Base-by-base conservation (phyloP, 2,888 invertebrate genomes). In the Punctoribates punctum region DNA sequence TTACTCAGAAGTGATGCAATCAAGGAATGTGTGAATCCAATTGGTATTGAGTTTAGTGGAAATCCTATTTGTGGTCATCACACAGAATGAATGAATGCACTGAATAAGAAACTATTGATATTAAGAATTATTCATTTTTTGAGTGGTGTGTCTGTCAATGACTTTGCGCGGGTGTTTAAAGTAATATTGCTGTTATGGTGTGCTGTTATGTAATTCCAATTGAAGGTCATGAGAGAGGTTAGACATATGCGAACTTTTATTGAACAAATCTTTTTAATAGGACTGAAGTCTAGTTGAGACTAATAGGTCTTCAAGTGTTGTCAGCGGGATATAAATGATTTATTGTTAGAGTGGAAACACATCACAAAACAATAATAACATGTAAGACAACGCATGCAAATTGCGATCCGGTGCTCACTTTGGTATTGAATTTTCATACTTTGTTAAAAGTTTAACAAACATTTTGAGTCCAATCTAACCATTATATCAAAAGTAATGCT, bases 171-270 rank as follows among this genome's bases (percentile, higher is more conserved):
- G 65, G 65, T 65, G 65, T 65, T 65, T 29, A 65, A 15, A 65
- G 65, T 15, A 65, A 65, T 65, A 34, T 5, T 60, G 34, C 15
- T 29, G 27, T 29, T 65, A 8, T 65, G 34, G 27, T n/a, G n/a
- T n/a, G n/a, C n/a, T 65, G 34, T 65, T 65, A 34, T 65, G 65
- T 65, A 65, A 65, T 65, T 65, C n/a, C 27, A 65, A 65, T 65
- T 5, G n/a, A 62, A 65, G 65, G 65, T 65, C 65, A 65, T 65
- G 65, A 34, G 65, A 65, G 65, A 65, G 65, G 65, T 65, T 65
- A 65, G 65, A 34, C 65, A 65, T 27, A 29, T 65, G 65, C 34
- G 65, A 65, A 65, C 65, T 65, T 65, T 65, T 65, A 29, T 5
- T 29, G 34, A 65, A 65, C 65, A 65, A 62, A 65, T 65, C 65